Conservation (phyloP, 2,888 invertebrate genomes). For the Pseudococcus jackbeardsleyi region DNA sequence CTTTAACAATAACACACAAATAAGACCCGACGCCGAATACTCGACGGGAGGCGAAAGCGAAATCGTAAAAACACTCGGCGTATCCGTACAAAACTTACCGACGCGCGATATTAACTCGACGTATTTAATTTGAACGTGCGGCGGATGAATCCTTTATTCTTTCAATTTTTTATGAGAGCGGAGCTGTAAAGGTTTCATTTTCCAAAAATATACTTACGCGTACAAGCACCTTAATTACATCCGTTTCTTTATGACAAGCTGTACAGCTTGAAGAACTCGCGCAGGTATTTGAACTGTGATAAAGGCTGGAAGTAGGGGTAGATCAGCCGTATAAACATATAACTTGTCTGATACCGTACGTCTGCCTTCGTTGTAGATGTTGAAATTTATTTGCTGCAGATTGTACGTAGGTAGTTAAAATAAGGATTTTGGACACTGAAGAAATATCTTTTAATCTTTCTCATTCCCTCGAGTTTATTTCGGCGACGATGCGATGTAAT, state of each 20-base stretch:
- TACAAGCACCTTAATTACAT: conserved; percentile 2
- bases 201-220: background rate
- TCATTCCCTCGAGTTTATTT: background rate
- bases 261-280: background rate
- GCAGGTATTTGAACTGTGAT: background rate
- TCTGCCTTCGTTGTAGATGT: background rate
- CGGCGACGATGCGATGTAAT: background rate
- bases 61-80: background rate
- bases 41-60: background rate
- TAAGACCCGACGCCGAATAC: background rate
- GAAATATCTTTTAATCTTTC: conserved; percentile 10
- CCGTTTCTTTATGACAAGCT: conserved; percentile 32
- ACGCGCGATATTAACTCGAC: background rate
- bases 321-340: background rate
- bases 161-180: background rate
- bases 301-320: background rate
- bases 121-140: background rate
- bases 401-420: background rate
- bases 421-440: background rate
- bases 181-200: background rate
- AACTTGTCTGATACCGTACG: background rate
- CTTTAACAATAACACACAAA: background rate
- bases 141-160: background rate
- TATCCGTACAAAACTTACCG: background rate
- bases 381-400: background rate